Evolutionary conservation across 2,113 vertebrate species (phyloP).

Genomic region (Uria aalge): DNA sequence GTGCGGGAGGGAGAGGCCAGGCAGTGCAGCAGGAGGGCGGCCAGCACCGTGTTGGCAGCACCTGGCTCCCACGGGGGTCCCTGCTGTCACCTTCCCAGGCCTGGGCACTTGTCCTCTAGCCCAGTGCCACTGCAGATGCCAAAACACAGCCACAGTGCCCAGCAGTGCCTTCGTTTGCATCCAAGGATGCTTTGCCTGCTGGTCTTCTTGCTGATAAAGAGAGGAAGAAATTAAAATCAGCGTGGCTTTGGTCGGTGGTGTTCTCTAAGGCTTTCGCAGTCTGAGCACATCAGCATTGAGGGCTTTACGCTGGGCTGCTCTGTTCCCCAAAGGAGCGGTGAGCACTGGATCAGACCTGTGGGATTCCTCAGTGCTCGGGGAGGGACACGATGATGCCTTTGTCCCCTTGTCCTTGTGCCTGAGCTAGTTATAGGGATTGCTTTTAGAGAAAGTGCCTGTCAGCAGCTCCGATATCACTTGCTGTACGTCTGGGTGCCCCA

Average conservation of each 20-base stretch:
- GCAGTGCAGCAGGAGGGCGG: neutral
- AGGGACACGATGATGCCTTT: rapidly evolving
- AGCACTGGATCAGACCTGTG: rapidly evolving
- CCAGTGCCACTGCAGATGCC: neutral
- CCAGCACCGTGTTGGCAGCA: rapidly evolving
- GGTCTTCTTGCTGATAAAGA: neutral
- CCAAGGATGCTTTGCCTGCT: rapidly evolving
- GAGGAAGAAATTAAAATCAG: rapidly evolving
- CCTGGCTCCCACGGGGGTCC: rapidly evolving
- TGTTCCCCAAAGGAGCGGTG: rapidly evolving
- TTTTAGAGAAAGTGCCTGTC: neutral
- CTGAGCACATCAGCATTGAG: rapidly evolving
- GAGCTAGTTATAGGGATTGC: neutral
- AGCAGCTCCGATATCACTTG: neutral
- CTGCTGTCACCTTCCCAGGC: neutral
- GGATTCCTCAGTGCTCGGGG: rapidly evolving
- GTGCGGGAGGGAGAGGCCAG: neutral
- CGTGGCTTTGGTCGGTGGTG: rapidly evolving
- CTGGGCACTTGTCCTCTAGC: rapidly evolving
- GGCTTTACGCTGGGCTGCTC: rapidly evolving
- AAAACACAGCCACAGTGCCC: rapidly evolving
- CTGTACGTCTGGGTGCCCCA: neutral
- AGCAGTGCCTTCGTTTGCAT: rapidly evolving
- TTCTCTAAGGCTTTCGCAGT: rapidly evolving
- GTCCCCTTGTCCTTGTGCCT: neutral